Base-by-base conservation (phyloP, 2,797 vertebrate species). In the Hybognathus amarus region DNA sequence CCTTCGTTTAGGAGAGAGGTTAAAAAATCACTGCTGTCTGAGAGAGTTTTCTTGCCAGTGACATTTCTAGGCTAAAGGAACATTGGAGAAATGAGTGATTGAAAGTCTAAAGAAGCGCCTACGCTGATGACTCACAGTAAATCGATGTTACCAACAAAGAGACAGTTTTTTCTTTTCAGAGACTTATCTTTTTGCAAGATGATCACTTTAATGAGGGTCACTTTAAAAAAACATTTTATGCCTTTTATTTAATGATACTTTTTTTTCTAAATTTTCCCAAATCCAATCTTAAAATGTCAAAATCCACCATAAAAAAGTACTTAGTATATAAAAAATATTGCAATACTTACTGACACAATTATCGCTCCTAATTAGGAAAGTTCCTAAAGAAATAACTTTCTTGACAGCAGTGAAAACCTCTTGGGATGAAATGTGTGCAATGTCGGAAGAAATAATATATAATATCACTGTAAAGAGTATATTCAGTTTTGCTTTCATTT, bases 141-240 rank as follows among this genome's bases (percentile, higher is more conserved):
- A 84, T 77, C 59, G 67, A 40, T 74, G 82, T 84, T 79, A 81
- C 33, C 24, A 42, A 63, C n/a, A 68, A 70, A 54, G 36, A 56
- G 59, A 70, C 66, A 42, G 47, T 69, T 24, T 59, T 59, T 59
- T 56, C 54, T n/a, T 30, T 27, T 22, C 5, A 3, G 5, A 27
- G 20, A 13, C 73, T 27, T 50, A 24, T 68, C 38, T 81, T 33
- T n/a, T 27, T 71, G 40, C 20, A 20, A 50, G 42, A 24, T 47
- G 4, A n/a, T 71, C 69, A 50, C 67, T 69, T 69, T 42, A 42
- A 45, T 45, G 15, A 63, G 17, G 42, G 45, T 71, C 9, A 33
- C 15, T 33, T 33, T 3, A 33, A 33, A 33, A 33, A 33, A 33
- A 33, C 2, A 33, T 33, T 33, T 33, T 33, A 33, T 69, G 15